Percentiles rank a stretch among this genome's conserved stretches.
These are phyloP conservation scores for Heterohyrax brucei DNA, from an alignment of 2,797 vertebrate genomes.

Conservation along the genomic window DNA sequence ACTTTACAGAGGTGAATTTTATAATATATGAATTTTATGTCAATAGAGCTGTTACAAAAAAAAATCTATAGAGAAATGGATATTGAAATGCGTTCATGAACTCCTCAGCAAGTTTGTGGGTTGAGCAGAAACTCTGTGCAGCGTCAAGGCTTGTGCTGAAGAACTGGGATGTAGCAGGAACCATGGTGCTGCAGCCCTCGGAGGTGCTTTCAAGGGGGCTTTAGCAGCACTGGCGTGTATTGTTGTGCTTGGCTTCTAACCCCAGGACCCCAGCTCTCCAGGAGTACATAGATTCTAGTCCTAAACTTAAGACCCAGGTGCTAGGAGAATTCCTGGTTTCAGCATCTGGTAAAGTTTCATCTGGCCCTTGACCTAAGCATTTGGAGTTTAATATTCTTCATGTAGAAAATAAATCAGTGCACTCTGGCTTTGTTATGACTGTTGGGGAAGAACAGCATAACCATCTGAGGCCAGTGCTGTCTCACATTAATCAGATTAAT, in stretches of 20 bases:
- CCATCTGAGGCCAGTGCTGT: constrained; percentile 43
- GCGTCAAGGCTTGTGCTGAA: background rate
- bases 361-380: constrained; percentile 78
- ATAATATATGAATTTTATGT: constrained; percentile 1
- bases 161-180: background rate
- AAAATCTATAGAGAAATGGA: background rate
- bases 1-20: background rate
- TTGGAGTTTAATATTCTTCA: constrained; percentile 62
- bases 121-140: background rate
- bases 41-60: background rate
- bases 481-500: constrained; percentile 70
- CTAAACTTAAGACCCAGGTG: constrained; percentile 71
- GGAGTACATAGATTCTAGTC: constrained; percentile 10
- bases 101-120: background rate
- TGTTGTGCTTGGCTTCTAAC: background rate
- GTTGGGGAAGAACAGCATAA: background rate
- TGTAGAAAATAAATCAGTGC: constrained; percentile 64
- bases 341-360: constrained; percentile 57
- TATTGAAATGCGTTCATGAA: background rate
- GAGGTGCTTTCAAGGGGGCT: background rate
- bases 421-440: background rate
- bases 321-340: constrained; percentile 56
- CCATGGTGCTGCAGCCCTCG: background rate
- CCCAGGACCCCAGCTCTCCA: background rate
- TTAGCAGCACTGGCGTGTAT: background rate